These are phyloP conservation scores for Drosophila picticornis DNA, from an alignment of 2,888 invertebrate genomes.

Conservation along the genomic window DNA sequence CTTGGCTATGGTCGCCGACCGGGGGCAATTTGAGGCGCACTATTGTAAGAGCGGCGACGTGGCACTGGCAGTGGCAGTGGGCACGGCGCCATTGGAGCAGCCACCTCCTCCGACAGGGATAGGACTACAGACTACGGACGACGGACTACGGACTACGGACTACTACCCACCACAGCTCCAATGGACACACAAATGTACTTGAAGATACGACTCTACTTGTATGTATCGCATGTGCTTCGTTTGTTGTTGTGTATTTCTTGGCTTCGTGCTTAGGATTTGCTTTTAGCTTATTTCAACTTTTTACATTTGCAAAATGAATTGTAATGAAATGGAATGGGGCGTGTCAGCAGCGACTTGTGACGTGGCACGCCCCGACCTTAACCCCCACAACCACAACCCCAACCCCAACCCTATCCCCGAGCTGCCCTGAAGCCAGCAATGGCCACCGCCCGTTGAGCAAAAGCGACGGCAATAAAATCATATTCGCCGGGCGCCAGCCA, in stretches of 20 bases:
- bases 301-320: slow-evolving; percentile 82
- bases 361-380: slow-evolving; percentile 34
- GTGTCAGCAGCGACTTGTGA: slow-evolving; percentile 36
- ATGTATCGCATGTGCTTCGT: slow-evolving; percentile 3
- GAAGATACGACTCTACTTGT: slow-evolving; percentile 32
- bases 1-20: slow-evolving; percentile 51
- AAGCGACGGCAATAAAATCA: slow-evolving; percentile 75
- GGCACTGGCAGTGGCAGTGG: slow-evolving; percentile 62
- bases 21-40: slow-evolving; percentile 73
- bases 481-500: slow-evolving; percentile 85
- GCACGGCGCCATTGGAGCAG: slow-evolving; percentile 68
- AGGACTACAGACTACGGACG: background rate
- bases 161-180: slow-evolving; percentile 10
- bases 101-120: slow-evolving; percentile 21
- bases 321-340: slow-evolving; percentile 62
- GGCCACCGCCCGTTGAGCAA: slow-evolving; percentile 47
- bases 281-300: slow-evolving; percentile 62
- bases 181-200: slow-evolving; percentile 31
- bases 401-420: background rate
- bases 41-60: slow-evolving; percentile 64
- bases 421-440: slow-evolving; percentile 39
- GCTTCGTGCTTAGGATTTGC: slow-evolving; percentile 34
- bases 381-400: background rate
- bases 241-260: slow-evolving; percentile 22
- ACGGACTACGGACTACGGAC: too few relatives aligned